Evolutionary conservation across 1,140 invertebrate species (phyloP).

Genomic region (Drosophila lacteicornis): DNA sequence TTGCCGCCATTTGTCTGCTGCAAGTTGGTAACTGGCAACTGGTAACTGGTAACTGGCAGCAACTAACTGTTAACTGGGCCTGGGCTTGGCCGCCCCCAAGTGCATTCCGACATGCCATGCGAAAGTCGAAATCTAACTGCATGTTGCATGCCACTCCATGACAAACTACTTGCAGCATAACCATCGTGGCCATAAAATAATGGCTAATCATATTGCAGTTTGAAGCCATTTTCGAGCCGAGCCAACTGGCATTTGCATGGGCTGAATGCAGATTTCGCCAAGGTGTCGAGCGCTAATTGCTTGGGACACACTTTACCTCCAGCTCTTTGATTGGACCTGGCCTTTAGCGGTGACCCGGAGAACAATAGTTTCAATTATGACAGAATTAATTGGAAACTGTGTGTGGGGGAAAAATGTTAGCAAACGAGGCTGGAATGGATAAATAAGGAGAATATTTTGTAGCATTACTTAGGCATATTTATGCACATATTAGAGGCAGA

Average conservation of each 20-base stretch:
- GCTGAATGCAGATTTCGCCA: slow-evolving; percentile 35
- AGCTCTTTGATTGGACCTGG: neutral
- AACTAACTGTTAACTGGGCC: slow-evolving; percentile 48
- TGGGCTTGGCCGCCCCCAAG: slow-evolving; percentile 68
- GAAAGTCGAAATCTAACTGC: slow-evolving; percentile 70
- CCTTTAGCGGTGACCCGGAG: slow-evolving; percentile 17
- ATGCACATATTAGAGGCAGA: slow-evolving; percentile 9
- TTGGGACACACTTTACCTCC: slow-evolving; percentile 9
- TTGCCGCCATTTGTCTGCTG: slow-evolving; percentile 68
- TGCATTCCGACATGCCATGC: slow-evolving; percentile 72
- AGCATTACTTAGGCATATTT: slow-evolving; percentile 21
- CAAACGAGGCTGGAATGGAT: slow-evolving; percentile 30
- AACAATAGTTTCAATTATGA: slow-evolving; percentile 36
- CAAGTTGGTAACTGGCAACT: slow-evolving; percentile 48
- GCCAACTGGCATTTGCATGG: slow-evolving; percentile 54
- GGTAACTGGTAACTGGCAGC: slow-evolving; percentile 41
- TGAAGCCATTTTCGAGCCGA: slow-evolving; percentile 28
- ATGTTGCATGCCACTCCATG: slow-evolving; percentile 71
- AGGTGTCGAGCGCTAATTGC: slow-evolving; percentile 54
- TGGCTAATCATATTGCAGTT: slow-evolving; percentile 77
- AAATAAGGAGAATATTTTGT: slow-evolving; percentile 43
- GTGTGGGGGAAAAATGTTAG: slow-evolving; percentile 13
- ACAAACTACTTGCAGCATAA: slow-evolving; percentile 20
- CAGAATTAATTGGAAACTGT: slow-evolving; percentile 22
- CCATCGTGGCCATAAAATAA: slow-evolving; percentile 54